Conservation (phyloP, 2,797 vertebrate species). For the Siniperca scherzeri region DNA sequence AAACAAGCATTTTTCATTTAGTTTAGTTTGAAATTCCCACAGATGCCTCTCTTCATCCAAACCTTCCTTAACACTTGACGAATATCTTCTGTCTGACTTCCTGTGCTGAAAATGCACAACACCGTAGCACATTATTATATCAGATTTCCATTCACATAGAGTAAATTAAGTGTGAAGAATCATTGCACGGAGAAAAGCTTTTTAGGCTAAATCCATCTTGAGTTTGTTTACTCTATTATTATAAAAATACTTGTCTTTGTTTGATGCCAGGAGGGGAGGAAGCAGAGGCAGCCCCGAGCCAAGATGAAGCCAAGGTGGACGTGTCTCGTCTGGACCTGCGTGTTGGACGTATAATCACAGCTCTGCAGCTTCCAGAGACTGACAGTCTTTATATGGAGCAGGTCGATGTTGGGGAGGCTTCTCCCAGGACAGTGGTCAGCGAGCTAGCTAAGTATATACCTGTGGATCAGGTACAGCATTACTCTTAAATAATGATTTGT, state of each 20-base stretch:
- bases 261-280: constrained; percentile 82
- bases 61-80: background rate
- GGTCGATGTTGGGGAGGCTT: constrained; percentile 91
- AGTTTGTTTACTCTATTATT: background rate
- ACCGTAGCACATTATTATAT: background rate
- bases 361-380: constrained; percentile 90
- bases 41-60: background rate
- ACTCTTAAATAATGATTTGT: background rate
- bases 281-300: constrained; percentile 76
- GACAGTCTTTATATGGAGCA: constrained; percentile 90
- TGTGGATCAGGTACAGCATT: constrained; percentile 89
- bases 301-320: constrained; percentile 85
- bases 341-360: constrained; percentile 88
- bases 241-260: background rate
- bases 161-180: background rate
- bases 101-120: background rate
- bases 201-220: background rate
- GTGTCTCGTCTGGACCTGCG: constrained; percentile 93
- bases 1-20: background rate
- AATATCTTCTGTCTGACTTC: constrained; percentile 5
- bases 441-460: constrained; percentile 91
- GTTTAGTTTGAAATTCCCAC: no score
- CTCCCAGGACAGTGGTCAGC: constrained; percentile 91
- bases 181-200: background rate
- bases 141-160: background rate